Percentiles rank a stretch among this genome's conserved stretches.
Conservation (phyloP, 2,113 vertebrate species). For the Albula goreensis region DNA sequence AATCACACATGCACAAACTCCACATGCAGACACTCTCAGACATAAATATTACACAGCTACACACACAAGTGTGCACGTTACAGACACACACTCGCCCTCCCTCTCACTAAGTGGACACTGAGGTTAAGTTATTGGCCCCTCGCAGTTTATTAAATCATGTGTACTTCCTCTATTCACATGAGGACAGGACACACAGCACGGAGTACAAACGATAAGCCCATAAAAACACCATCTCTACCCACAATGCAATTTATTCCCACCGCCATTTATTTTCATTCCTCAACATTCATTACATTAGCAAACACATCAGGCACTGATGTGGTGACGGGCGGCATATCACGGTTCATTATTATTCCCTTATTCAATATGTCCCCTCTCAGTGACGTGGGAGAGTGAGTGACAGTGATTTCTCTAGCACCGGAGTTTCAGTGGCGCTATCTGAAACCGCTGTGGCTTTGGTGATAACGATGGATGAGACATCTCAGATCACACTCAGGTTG, state of each 20-base stretch:
- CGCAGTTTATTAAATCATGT: constrained; percentile 64
- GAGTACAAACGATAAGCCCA: constrained; percentile 61
- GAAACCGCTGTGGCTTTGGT: not conserved
- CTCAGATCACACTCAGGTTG: not conserved
- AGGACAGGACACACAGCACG: constrained; percentile 39
- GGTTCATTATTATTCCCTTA: constrained; percentile 63
- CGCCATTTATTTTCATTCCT: constrained; percentile 63
- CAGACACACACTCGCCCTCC: constrained; percentile 4
- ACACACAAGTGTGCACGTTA: not conserved
- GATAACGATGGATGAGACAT: not conserved
- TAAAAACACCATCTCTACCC: constrained; percentile 49
- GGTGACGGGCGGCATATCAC: constrained; percentile 66
- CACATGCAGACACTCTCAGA: too few species aligned
- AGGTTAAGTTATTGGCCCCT: constrained; percentile 46
- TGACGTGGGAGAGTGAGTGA: constrained; percentile 61
- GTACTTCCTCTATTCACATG: constrained; percentile 64
- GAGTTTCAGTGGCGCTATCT: not conserved
- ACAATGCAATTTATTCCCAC: constrained; percentile 58
- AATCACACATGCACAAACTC: too few species aligned
- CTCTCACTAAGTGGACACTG: constrained; percentile 35
- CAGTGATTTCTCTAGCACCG: not conserved
- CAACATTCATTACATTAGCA: constrained; percentile 62
- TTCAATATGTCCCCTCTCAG: constrained; percentile 51
- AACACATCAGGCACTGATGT: constrained; percentile 62
- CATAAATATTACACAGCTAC: not conserved